Base-by-base conservation (phyloP, 2,888 invertebrate species). In the Acronicta aceris region DNA sequence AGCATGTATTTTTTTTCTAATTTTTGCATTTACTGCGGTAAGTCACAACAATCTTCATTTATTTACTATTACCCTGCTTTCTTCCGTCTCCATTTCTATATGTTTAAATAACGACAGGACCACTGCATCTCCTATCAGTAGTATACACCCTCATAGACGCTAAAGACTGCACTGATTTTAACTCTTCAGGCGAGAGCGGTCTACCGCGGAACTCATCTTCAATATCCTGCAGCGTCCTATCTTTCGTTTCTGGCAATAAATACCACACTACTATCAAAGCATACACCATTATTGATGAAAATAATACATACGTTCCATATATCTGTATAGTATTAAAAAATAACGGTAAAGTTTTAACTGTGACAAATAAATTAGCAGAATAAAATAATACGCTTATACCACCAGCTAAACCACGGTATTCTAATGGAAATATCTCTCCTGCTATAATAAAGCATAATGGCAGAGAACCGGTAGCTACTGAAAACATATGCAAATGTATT, bases 371-470 rank as follows among this genome's bases (percentile, higher is more conserved):
- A 68, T 90, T 88, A 0, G 78, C 65, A 0, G 91, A 89, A 8
- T 88, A 79, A 62, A 88, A 88, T 5, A 92, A 65, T 0, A 89
- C 86, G 36, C 89, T 90, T 16, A 91, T 81, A 0, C 90, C 90
- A 0, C 90, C 88, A 0, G 96, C 96, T 0, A 96, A 81, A 25
- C 96, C 96, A 53, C 96, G 92, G 43, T 95, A 95, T 56, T 94
- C 93, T 27, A 95, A 87, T 3, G 96, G 95, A 73, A 96, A 97
- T 5, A 97, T 87, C 84, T 97, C 97, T 0, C 96, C 96, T 54
- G 96, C 95, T 85, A 97, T 95, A 8, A 96, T 95, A 89, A 96
- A 97, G 0, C 97, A 96, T 36, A 97, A 77, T 0, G 96, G 96
- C 8, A 96, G 89, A 1, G 95, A 88, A 0, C 97, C 96, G 1